Evolutionary conservation across 2,113 vertebrate genomes (phyloP).

Genomic region (Pomatostomus ruficeps): DNA sequence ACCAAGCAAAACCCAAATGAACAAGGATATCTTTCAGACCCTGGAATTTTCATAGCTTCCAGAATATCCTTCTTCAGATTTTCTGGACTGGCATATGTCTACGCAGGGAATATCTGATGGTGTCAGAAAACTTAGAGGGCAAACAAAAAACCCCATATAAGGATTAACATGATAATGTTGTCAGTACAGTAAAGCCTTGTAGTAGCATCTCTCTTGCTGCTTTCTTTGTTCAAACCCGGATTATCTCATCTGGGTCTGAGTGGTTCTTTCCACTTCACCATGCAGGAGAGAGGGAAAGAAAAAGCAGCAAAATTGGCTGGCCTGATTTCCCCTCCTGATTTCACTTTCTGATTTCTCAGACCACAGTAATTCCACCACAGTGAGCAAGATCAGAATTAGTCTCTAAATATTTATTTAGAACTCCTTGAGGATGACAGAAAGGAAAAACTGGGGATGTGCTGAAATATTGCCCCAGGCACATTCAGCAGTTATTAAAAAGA

Average conservation of each 20-base stretch:
- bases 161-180: neutral
- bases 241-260: neutral
- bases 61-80: neutral
- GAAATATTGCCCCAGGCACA: neutral
- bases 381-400: neutral
- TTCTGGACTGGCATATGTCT: neutral
- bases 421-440: conserved; percentile 15
- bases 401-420: conserved; percentile 24
- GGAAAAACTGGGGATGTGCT: neutral
- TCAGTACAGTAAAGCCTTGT: neutral
- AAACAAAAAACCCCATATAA: neutral
- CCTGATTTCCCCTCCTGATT: neutral
- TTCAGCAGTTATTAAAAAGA: conserved; percentile 48
- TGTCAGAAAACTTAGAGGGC: neutral
- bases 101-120: neutral
- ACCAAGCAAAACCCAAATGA: neutral
- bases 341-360: neutral
- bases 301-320: neutral
- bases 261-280: neutral
- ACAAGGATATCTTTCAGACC: neutral
- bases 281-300: neutral
- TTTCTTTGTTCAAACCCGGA: neutral
- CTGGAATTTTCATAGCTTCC: neutral
- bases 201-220: neutral
- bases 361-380: neutral